A percentile compares a stretch with the other conserved stretches of the same genome.
These are phyloP conservation scores for Halictus ligatus DNA, from an alignment of 2,888 invertebrate species.

Conservation along the genomic window DNA sequence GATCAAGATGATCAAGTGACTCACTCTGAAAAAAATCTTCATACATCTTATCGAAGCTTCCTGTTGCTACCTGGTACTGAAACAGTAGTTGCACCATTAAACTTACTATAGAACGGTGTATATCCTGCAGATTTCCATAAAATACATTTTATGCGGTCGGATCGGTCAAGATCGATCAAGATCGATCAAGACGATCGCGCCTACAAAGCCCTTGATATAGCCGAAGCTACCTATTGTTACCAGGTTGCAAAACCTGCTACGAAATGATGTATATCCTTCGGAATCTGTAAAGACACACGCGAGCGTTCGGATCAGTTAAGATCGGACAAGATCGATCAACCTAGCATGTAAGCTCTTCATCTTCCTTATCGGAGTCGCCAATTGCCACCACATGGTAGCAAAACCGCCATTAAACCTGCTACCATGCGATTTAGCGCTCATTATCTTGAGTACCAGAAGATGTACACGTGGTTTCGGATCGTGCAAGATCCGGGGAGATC, in stretches of 20 bases:
- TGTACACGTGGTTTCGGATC: background rate
- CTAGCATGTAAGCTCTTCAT: background rate
- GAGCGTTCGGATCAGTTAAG: background rate
- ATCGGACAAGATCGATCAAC: background rate
- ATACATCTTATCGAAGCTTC: background rate
- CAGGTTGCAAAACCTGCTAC: background rate
- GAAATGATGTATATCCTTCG: background rate
- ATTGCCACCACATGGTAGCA: background rate
- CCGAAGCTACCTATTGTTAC: background rate
- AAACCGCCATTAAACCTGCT: background rate
- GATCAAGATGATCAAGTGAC: background rate
- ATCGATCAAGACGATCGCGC: background rate
- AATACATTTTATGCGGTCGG: background rate
- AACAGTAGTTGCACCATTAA: background rate
- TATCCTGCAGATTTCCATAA: background rate
- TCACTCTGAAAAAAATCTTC: background rate
- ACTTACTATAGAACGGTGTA: background rate
- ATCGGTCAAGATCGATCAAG: background rate
- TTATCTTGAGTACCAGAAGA: background rate
- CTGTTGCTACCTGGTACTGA: background rate
- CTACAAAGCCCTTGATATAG: background rate
- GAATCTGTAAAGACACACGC: background rate
- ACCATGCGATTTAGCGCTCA: background rate
- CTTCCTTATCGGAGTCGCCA: background rate
- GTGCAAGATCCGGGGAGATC: background rate